phyloP scores from a whole-genome alignment of 1,140 invertebrate genomes.

The Oncopeltus fasciatus region DNA sequence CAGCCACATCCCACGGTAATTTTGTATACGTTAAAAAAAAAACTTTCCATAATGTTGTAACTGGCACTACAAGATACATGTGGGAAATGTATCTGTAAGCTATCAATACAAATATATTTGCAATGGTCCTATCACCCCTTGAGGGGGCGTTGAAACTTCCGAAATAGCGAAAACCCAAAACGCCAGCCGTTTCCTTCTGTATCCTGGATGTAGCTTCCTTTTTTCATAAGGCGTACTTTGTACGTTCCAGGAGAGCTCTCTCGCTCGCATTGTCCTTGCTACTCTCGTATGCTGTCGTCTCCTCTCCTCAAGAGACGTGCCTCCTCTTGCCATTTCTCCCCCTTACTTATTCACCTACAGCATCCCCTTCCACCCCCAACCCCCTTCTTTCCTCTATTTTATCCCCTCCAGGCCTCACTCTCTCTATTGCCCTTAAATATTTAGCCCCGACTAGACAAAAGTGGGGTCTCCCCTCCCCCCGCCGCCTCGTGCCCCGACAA shows the following conservation, averaged over 20 bases:
- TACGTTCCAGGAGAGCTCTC: no score
- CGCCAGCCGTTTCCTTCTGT: background rate
- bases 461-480: no score
- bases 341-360: background rate
- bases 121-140: background rate
- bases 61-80: no score
- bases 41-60: no score
- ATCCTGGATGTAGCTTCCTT: background rate
- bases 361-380: background rate
- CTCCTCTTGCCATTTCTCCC: background rate
- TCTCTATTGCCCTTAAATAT: background rate
- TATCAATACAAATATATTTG: background rate
- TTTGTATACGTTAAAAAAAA: no score
- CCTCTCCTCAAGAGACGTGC: background rate
- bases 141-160: background rate
- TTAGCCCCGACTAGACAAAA: background rate
- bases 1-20: no score
- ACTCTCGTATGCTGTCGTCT: background rate
- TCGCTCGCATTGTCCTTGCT: background rate
- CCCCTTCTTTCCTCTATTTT: constrained; percentile 22
- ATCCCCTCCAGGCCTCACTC: background rate
- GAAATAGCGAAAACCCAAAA: background rate
- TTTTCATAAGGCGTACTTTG: no score
- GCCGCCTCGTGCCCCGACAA: no score
- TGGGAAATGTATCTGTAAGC: no score